Evolutionary conservation across 2,797 vertebrate species (phyloP).

Genomic region (Yasuhikotakia modesta): DNA sequence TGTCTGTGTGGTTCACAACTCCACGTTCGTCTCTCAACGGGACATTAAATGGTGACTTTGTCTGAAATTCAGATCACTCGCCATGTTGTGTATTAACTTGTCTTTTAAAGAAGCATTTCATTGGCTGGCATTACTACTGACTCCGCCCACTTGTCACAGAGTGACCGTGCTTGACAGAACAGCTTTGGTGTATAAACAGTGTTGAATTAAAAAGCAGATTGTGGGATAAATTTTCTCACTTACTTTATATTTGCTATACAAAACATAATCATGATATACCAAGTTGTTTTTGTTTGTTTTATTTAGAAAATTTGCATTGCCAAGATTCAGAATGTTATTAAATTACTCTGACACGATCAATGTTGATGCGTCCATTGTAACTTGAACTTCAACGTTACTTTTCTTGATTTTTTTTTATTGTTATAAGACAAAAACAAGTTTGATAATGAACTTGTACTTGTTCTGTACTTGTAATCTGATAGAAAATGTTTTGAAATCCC

Average conservation of each 20-base stretch:
- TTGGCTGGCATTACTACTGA: conserved; percentile 26
- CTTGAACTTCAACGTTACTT: neutral
- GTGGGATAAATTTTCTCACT: neutral
- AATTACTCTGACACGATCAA: neutral
- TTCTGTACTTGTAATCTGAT: conserved; percentile 20
- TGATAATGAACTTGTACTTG: neutral
- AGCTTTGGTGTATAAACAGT: neutral
- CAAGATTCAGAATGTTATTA: neutral
- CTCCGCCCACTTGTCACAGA: neutral
- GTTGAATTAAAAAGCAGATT: neutral
- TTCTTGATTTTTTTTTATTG: neutral
- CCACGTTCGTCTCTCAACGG: conserved; percentile 32
- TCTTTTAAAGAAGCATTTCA: conserved; percentile 16
- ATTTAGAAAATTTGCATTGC: neutral
- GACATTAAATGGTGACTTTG: conserved; percentile 28
- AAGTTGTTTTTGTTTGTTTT: neutral
- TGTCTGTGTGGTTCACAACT: neutral
- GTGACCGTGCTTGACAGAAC: neutral
- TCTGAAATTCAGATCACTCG: conserved; percentile 54
- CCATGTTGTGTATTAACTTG: conserved; percentile 18
- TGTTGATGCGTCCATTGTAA: conserved; percentile 10
- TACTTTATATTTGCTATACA: conserved; percentile 9
- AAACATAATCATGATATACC: neutral
- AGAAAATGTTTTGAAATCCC: conserved; percentile 8
- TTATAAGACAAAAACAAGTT: neutral